phyloP scores from a whole-genome alignment of 2,888 invertebrate species.

The Horisme vitalbata region DNA sequence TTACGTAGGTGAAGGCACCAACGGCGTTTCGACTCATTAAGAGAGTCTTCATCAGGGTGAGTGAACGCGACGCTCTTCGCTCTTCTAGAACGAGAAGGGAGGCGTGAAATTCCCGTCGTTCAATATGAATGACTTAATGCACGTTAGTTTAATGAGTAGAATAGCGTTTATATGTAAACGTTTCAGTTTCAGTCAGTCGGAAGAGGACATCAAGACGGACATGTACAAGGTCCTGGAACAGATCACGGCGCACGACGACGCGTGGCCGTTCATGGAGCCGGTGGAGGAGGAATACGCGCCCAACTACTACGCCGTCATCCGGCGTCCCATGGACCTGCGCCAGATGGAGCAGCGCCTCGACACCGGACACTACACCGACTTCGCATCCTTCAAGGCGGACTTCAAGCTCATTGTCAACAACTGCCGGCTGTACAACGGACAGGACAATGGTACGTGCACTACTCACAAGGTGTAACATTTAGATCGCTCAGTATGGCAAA shows the following conservation, averaged over 20 bases:
- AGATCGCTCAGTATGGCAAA: too few species aligned
- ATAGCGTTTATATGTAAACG: too few species aligned
- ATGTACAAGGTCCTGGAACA: conserved; percentile 96
- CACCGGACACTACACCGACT: conserved; percentile 89
- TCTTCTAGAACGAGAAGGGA: too few species aligned
- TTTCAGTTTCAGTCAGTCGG: conserved; percentile 90
- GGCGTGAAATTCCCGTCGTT: too few species aligned
- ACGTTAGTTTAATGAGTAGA: too few species aligned
- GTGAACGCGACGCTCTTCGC: too few species aligned
- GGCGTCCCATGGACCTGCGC: conserved; percentile 93
- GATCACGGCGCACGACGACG: conserved; percentile 93
- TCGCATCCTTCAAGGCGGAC: conserved; percentile 92
- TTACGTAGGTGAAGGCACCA: too few species aligned
- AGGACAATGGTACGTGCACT: conserved; percentile 90
- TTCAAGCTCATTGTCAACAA: conserved; percentile 96
- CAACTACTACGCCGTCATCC: conserved; percentile 89
- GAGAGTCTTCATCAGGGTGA: too few species aligned
- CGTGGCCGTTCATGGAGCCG: conserved; percentile 97
- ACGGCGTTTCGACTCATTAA: too few species aligned
- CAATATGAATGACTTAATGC: too few species aligned
- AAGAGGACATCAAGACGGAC: conserved; percentile 93
- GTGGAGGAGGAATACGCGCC: conserved; percentile 97
- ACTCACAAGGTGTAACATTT: too few species aligned
- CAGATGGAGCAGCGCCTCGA: conserved; percentile 95
- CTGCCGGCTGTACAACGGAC: conserved; percentile 95